Base-by-base conservation (phyloP, 2,888 invertebrate genomes). In the Therioaphis trifolii region DNA sequence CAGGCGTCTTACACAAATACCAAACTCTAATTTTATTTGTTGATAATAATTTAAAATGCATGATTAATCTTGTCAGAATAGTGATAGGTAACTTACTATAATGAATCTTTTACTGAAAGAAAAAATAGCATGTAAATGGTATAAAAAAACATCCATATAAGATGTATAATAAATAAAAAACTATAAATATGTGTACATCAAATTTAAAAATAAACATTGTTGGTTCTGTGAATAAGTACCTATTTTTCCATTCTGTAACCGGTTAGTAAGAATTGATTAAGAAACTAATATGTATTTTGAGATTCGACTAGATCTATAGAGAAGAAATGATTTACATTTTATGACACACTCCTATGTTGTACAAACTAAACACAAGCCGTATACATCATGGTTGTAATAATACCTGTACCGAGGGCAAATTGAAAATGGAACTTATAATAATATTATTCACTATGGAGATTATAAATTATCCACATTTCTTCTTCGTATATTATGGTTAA, bases 171-270 rank as follows among this genome's bases (percentile, higher is more conserved):
- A n/a, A n/a, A n/a, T n/a, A n/a, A n/a, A n/a, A n/a, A n/a, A n/a
- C n/a, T n/a, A n/a, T n/a, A n/a, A n/a, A n/a, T n/a, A n/a, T n/a
- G n/a, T n/a, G n/a, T n/a, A n/a, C n/a, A n/a, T n/a, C n/a, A n/a
- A n/a, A n/a, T n/a, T n/a, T n/a, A n/a, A n/a, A n/a, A n/a, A n/a
- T n/a, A n/a, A n/a, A n/a, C n/a, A n/a, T n/a, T n/a, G n/a, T n/a
- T n/a, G n/a, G n/a, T n/a, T n/a, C n/a, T n/a, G n/a, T 63, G 29
- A 24, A 11, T 35, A 11, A 11, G 43, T 7, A 49, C 15, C 11
- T 77, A 77, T 63, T 63, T 43, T 77, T 63, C 43, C 46, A 46
- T 15, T 63, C 63, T 4, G 18, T 75, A 77, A 77, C 76, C 76
- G 63, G 76, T 77, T 75, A 43, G 15, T 40, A 55, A 21, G 11